These are phyloP conservation scores for Heterohyrax brucei DNA, from an alignment of 2,797 vertebrate species.

Conservation along the genomic window DNA sequence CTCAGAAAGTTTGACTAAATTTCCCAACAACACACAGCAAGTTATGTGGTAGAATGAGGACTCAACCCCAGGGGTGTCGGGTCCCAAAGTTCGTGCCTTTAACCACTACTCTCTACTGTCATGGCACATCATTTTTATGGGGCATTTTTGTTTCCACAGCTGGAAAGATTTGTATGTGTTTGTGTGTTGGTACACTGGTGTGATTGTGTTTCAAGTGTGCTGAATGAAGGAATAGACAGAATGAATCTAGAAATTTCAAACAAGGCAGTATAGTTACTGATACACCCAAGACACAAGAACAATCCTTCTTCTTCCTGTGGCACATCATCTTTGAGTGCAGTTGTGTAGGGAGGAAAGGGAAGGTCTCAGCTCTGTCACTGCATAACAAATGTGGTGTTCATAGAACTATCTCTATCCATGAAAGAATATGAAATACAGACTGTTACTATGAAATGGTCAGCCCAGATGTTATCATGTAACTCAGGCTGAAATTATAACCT, in stretches of 20 bases:
- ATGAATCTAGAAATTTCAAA: slow-evolving; percentile 17
- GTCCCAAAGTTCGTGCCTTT: neutral
- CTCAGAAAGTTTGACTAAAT: slow-evolving; percentile 8
- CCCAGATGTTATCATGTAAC: neutral
- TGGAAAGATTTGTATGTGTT: neutral
- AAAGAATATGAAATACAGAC: neutral
- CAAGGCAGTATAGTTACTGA: neutral
- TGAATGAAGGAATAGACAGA: slow-evolving; percentile 12
- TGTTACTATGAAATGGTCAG: neutral
- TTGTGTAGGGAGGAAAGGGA: neutral
- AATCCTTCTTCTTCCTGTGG: neutral
- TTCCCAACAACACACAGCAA: neutral
- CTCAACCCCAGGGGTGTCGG: neutral
- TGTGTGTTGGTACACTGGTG: neutral
- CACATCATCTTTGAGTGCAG: slow-evolving; percentile 1
- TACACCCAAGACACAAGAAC: neutral
- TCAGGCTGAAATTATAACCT: neutral
- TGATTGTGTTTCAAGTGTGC: neutral
- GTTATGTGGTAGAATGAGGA: neutral
- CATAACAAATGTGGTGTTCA: neutral
- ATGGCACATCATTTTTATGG: slow-evolving; percentile 27
- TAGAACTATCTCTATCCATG: neutral
- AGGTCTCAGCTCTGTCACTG: neutral
- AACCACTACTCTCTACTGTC: neutral
- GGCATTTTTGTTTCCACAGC: neutral